Evolutionary conservation across 2,797 vertebrate genomes (phyloP).

Genomic region (Rhodeus uyekii): DNA sequence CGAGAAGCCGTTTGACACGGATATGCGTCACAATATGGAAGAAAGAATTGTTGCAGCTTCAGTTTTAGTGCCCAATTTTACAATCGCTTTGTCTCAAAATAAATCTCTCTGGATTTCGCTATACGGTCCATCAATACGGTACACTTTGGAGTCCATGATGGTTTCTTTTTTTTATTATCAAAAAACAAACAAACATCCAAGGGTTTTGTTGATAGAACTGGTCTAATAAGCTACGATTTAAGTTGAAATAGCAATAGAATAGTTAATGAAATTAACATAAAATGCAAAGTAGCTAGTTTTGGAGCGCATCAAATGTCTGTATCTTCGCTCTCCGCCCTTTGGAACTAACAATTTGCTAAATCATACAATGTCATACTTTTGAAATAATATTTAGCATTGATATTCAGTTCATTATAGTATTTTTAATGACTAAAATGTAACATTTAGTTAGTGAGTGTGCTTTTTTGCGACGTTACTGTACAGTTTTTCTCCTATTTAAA

Average conservation of each 20-base stretch:
- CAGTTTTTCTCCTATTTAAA: background rate
- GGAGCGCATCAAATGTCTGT: background rate
- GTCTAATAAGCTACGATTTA: too few species aligned
- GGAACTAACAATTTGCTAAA: too few species aligned
- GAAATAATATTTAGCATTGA: too few species aligned
- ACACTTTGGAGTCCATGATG: background rate
- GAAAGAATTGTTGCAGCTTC: background rate
- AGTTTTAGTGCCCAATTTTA: background rate
- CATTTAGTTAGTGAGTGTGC: too few species aligned
- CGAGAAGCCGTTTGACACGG: background rate
- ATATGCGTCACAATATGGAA: background rate
- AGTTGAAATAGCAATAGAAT: too few species aligned
- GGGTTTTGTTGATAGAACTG: background rate
- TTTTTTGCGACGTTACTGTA: too few species aligned
- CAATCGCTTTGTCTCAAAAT: background rate
- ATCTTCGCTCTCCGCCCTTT: too few species aligned
- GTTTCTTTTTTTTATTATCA: background rate
- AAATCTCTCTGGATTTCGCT: background rate
- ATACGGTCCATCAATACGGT: background rate
- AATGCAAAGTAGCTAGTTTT: background rate
- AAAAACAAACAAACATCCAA: background rate
- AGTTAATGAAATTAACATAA: background rate
- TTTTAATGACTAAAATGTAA: background rate
- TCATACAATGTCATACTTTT: too few species aligned
- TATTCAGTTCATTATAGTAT: background rate